Base-by-base conservation (phyloP, 2,888 invertebrate species). In the Athalia circularis region DNA sequence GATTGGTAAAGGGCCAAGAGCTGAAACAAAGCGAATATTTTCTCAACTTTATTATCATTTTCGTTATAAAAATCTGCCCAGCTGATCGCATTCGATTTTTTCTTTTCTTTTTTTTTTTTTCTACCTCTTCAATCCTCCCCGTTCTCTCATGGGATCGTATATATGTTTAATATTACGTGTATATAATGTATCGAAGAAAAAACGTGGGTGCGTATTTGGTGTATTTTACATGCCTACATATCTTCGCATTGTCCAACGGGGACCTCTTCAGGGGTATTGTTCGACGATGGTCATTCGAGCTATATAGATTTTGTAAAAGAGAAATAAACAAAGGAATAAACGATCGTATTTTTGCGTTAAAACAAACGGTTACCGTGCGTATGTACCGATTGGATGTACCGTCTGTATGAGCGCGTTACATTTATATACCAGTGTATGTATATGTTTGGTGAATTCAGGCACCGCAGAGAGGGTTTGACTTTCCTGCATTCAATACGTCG, bases 191-290 rank as follows among this genome's bases (percentile, higher is more conserved):
- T n/a, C 54, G 7, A 13, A 47, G 48, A 47, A 72, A 59, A 57
- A 29, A 59, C 43, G 59, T 72, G 57, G 45, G 57, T 50, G 29
- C 52, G 72, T 59, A 72, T 59, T 57, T 72, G 57, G 54, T 54
- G n/a, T 54, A 54, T n/a, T n/a, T 54, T 11, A 4, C 47, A 59
- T 72, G 29, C 72, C 72, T 57, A 29, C 29, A 29, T 29, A 29
- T 29, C 29, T 29, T 2, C 0, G 2, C 29, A 72, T 72, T 13
- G 72, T 72, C 57, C 59, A 72, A 72, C 45, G 59, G 72, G 72
- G 72, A 72, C 72, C 72, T 72, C 59, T 72, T 72, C 54, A 50
- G 52, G 29, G 68, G 68, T 52, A 68, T 68, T 68, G 68, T 68
- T 68, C 68, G 52, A 29, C 43, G 68, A 11, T 54, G 68, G 68